Evolutionary conservation across 2,113 vertebrate species (phyloP), one percentile per base, ranked within the genome.

Genomic region (Mellivora capensis): DNA sequence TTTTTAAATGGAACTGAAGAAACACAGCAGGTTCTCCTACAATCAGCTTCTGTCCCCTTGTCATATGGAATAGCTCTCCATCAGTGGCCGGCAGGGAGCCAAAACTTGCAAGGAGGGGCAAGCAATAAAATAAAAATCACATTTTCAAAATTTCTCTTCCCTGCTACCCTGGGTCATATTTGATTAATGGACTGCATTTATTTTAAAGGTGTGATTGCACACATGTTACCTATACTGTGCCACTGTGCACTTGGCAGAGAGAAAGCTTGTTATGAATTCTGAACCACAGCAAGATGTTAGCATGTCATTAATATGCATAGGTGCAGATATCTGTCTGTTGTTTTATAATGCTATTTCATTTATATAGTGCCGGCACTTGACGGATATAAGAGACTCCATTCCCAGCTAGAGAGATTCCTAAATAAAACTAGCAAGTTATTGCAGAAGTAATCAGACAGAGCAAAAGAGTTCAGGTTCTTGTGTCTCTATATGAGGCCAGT

Each of bases 261-360:
- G 34, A 82, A 86, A 86, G 54, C 82, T 89, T 0, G 0, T 64
- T 83, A 91, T 18, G 82, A 61, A 94, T 88, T 83, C 91, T 34
- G 64, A 93, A 17, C 86, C 72, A 76, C 39, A 93, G 39, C 8
- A 49, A 96, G 85, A 92, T 85, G 81, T 74, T 93, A 97, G 91
- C 31, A 20, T 6, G 4, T 96, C 71, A 82, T 98, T 98, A 98
- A 98, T 95, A 98, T 97, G 97, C 91, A 85, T 93, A 80, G 83
- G 76, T 97, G 72, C 69, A 72, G 91, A 67, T 95, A 96, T 94
- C 94, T 95, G 64, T 87, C 97, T 95, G 93, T 96, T 97, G 91
- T 72, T 97, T 97, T 97, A 72, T 93, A 97, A 96, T 85, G 93
- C 69, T 97, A 54, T 98, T 97, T 93, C 84, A 95, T 97, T 98